A percentile compares a stretch with the other conserved stretches of the same genome.
Evolutionary conservation across 2,113 vertebrate genomes (phyloP).

Genomic region (Myotis yumanensis): DNA sequence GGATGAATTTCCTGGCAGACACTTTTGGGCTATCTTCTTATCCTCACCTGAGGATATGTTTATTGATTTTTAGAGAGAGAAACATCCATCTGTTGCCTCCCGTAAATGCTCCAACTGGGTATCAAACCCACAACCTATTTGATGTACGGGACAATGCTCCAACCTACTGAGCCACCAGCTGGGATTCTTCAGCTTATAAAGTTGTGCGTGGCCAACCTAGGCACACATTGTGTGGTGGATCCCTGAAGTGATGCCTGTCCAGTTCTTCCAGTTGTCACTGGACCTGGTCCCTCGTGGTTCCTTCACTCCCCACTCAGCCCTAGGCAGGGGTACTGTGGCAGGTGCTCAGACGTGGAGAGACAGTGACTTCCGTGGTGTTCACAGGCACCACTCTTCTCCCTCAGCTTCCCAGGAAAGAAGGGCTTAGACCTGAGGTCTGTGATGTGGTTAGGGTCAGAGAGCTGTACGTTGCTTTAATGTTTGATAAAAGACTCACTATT

Average conservation of each 20-base stretch:
- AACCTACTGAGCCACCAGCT: background rate
- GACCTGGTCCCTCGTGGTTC: accelerated
- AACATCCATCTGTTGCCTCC: background rate
- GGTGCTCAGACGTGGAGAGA: background rate
- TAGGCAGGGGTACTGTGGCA: background rate
- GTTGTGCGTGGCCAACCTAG: background rate
- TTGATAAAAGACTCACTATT: background rate
- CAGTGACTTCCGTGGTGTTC: background rate
- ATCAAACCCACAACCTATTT: background rate
- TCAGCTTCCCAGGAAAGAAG: background rate
- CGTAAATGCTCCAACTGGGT: background rate
- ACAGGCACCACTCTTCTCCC: background rate
- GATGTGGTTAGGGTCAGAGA: background rate
- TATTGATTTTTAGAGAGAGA: background rate
- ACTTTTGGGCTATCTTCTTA: background rate
- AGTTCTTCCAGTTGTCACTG: background rate
- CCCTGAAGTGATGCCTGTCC: background rate
- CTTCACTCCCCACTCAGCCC: accelerated
- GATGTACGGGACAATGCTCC: background rate
- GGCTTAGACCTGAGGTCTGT: background rate
- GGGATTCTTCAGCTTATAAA: background rate
- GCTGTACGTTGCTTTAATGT: background rate
- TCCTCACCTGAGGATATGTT: background rate
- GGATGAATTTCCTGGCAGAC: conserved; percentile 56
- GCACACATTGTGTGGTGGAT: background rate